phyloP scores from a whole-genome alignment of 2,113 vertebrate species.

The Lates calcarifer region DNA sequence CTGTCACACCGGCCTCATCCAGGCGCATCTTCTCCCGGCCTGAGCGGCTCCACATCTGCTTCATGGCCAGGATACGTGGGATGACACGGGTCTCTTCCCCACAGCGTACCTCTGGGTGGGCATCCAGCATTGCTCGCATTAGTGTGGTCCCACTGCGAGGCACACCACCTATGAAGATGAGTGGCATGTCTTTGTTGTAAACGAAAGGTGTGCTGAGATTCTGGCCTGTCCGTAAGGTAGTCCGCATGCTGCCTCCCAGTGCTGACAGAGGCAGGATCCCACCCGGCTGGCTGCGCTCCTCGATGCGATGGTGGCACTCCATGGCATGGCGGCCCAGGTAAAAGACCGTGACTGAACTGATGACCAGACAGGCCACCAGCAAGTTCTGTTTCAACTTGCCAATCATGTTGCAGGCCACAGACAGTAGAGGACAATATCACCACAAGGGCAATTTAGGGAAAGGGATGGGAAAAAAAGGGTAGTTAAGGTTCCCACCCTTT shows the following conservation, averaged over 20 bases:
- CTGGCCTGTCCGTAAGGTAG: conserved; percentile 80
- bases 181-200: conserved; percentile 98
- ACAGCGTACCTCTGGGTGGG: conserved; percentile 94
- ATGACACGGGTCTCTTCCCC: conserved; percentile 97
- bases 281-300: conserved; percentile 85
- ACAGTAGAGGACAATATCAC: conserved; percentile 42
- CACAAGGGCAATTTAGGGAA: conserved; percentile 34
- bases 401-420: conserved; percentile 86
- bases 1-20: conserved; percentile 96
- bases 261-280: conserved; percentile 70
- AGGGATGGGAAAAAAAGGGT: conserved; percentile 40
- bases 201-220: conserved; percentile 82
- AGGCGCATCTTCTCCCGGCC: conserved; percentile 96
- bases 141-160: conserved; percentile 96
- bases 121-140: conserved; percentile 97
- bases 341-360: conserved; percentile 95
- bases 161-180: conserved; percentile 96
- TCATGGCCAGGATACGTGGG: conserved; percentile 94
- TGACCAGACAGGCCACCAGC: conserved; percentile 93
- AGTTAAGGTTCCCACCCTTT: conserved; percentile 67
- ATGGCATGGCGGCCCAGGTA: conserved; percentile 96
- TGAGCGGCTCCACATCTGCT: conserved; percentile 98
- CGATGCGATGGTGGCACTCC: conserved; percentile 96
- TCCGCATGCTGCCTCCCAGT: conserved; percentile 75
- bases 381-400: conserved; percentile 97